These are phyloP conservation scores for Dryoscopus gambensis DNA, from an alignment of 2,113 vertebrate species.

Conservation along the genomic window DNA sequence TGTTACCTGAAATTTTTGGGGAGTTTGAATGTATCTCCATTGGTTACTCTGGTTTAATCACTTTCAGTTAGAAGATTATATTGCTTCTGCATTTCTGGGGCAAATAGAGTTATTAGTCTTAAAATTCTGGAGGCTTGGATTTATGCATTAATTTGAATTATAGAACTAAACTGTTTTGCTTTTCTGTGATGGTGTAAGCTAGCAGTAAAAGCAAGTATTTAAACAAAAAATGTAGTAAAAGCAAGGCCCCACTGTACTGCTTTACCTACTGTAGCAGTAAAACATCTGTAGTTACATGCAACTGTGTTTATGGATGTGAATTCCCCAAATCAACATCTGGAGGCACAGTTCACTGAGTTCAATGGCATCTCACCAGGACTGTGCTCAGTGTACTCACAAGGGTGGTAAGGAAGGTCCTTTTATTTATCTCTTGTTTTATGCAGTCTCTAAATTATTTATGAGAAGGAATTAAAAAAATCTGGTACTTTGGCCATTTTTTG, in stretches of 20 bases:
- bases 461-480: not conserved
- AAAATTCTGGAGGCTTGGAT: not conserved
- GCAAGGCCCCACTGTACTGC: not conserved
- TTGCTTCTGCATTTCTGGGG: not conserved
- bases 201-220: not conserved
- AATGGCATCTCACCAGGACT: not conserved
- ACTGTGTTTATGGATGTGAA: not conserved
- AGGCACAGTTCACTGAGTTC: not conserved
- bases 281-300: not conserved
- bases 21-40: not conserved
- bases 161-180: not conserved
- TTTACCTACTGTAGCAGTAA: not conserved
- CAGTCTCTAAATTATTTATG: conserved; percentile 7
- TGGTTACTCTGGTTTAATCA: not conserved
- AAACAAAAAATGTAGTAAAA: not conserved
- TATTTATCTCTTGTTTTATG: not conserved
- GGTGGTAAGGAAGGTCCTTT: not conserved
- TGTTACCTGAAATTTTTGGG: not conserved
- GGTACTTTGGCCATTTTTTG: not conserved
- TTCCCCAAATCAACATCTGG: not conserved
- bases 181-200: not conserved
- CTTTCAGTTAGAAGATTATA: not conserved
- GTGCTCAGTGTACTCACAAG: not conserved
- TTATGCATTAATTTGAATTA: not conserved
- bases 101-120: not conserved